A percentile compares a stretch with the other conserved stretches of the same genome.
Conservation (phyloP, 2,888 invertebrate genomes). For the Chaetoderma sp. region DNA sequence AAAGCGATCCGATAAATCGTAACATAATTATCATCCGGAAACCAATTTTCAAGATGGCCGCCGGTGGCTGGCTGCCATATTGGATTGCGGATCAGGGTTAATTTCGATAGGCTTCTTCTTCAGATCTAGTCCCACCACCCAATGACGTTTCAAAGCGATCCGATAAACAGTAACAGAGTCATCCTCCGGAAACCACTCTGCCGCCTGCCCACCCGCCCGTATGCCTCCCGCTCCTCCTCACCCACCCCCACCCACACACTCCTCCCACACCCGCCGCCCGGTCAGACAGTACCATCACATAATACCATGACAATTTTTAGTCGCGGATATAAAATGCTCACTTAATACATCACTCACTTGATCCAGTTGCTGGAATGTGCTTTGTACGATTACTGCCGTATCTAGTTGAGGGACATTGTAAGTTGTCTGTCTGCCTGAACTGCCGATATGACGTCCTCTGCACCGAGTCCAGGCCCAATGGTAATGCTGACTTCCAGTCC, state of each 20-base stretch:
- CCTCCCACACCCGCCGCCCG: not conserved
- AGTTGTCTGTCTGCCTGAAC: conserved; percentile 42
- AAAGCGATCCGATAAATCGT: no score
- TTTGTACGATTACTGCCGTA: conserved; percentile 60
- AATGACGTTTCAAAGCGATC: no score
- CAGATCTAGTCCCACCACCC: no score
- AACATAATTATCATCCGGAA: no score
- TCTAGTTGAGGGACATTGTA: conserved; percentile 48
- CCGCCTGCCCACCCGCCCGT: no score
- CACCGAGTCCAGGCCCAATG: conserved; percentile 53
- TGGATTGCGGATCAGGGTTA: no score
- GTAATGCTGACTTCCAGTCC: conserved; percentile 55
- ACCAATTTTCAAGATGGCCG: no score
- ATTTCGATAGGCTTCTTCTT: no score
- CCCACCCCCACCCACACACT: no score
- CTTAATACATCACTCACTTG: conserved; percentile 47
- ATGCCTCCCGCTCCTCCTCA: not conserved
- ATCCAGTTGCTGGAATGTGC: conserved; percentile 46
- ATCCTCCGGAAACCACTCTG: no score
- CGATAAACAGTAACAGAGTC: no score
- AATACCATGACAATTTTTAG: not conserved
- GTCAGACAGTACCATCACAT: not conserved
- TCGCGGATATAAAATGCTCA: not conserved
- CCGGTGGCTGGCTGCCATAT: no score
- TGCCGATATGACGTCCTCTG: conserved; percentile 54